These are phyloP conservation scores for Latrodectus hesperus DNA, from an alignment of 2,888 invertebrate genomes.

Conservation along the genomic window DNA sequence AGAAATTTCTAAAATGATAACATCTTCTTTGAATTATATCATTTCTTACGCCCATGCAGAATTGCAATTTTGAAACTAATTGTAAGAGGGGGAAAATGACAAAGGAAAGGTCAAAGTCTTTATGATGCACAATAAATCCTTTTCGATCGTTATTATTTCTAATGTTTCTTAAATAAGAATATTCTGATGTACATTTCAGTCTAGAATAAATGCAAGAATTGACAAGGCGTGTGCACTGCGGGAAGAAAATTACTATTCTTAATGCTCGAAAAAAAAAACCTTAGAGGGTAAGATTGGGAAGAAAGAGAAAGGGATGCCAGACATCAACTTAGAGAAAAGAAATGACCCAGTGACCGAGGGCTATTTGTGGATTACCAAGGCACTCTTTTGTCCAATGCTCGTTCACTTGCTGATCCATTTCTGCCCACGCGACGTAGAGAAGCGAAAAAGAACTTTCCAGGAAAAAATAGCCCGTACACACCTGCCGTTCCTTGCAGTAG, in stretches of 20 bases:
- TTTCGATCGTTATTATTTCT: no score
- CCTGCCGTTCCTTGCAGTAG: conserved; percentile 7
- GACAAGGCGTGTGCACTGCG: conserved; percentile 5
- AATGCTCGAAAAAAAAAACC: no score
- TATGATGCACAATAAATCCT: no score
- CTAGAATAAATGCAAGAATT: not conserved
- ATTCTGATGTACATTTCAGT: no score
- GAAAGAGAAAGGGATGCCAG: conserved; percentile 40
- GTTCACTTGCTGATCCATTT: conserved; percentile 58
- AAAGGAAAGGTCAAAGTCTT: no score
- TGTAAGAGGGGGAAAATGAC: no score
- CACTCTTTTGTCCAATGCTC: conserved; percentile 30
- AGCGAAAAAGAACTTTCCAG: conserved; percentile 5
- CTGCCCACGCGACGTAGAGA: conserved; percentile 44
- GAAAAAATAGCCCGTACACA: conserved; percentile 4
- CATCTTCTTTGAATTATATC: no score
- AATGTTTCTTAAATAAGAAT: no score
- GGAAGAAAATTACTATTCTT: not conserved
- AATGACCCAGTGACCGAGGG: conserved; percentile 61
- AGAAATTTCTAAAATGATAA: no score
- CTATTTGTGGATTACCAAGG: conserved; percentile 50
- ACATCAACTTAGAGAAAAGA: conserved; percentile 3
- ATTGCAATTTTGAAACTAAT: no score
- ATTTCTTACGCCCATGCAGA: no score
- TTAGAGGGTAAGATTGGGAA: not conserved